Conservation (phyloP, 2,113 vertebrate genomes). For the Jacana jacana region DNA sequence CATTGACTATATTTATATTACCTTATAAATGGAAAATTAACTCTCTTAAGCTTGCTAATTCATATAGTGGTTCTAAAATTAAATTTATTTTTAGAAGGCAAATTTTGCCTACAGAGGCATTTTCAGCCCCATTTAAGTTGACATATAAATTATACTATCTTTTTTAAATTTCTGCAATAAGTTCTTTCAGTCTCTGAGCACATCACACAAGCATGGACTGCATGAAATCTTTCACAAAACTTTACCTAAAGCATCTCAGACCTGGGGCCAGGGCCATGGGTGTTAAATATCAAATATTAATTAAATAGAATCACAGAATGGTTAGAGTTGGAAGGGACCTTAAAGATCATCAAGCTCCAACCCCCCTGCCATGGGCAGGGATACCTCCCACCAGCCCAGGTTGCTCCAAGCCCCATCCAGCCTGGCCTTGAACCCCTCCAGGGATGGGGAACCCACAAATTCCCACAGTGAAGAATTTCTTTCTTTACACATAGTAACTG, state of each 20-base stretch:
- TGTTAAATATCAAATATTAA: background rate
- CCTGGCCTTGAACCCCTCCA: no score
- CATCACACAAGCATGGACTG: background rate
- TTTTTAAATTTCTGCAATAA: background rate
- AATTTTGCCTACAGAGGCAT: background rate
- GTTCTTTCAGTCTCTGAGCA: background rate
- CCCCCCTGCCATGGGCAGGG: no score
- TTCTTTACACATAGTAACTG: no score
- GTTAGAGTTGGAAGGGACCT: no score
- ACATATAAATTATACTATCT: background rate
- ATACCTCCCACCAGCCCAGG: no score
- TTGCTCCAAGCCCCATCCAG: no score
- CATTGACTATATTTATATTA: background rate
- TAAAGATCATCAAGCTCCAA: no score
- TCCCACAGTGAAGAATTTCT: no score
- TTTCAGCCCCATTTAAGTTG: background rate
- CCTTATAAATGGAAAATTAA: background rate
- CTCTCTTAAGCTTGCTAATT: background rate
- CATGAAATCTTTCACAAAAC: background rate
- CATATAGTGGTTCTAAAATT: background rate
- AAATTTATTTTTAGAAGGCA: background rate
- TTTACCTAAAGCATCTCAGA: background rate
- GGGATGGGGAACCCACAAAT: no score
- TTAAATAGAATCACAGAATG: no score
- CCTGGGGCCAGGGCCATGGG: no score